These are phyloP conservation scores for Otus sunia DNA, from an alignment of 2,113 vertebrate species.

Conservation along the genomic window DNA sequence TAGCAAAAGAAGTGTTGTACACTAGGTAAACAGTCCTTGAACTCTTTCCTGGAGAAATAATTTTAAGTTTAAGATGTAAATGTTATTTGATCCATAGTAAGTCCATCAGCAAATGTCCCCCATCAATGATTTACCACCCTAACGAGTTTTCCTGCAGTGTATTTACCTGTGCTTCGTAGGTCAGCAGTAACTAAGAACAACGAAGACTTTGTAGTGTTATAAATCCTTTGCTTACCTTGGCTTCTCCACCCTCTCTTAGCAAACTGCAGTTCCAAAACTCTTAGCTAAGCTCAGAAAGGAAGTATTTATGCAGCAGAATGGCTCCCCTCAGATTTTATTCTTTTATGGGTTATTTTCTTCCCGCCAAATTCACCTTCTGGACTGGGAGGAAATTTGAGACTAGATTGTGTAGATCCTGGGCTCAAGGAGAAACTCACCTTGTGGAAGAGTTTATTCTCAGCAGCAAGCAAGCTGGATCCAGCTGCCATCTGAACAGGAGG, in stretches of 20 bases:
- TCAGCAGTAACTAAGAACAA: conserved; percentile 35
- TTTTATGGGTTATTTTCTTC: background rate
- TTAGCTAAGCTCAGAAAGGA: background rate
- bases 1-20: background rate
- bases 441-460: background rate
- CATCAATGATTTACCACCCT: conserved; percentile 46
- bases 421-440: conserved; percentile 45
- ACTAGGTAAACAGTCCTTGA: background rate
- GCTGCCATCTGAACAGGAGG: background rate
- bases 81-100: background rate
- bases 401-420: background rate
- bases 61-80: background rate
- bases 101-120: background rate
- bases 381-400: background rate
- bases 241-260: background rate
- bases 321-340: background rate
- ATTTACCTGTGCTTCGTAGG: background rate
- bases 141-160: background rate
- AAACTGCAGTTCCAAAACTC: background rate
- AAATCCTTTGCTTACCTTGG: conserved; percentile 47
- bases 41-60: background rate
- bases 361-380: background rate
- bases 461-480: background rate
- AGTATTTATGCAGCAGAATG: background rate
- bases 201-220: background rate